Evolutionary conservation across 92 coral and sea anemone genomes (phyloP), one percentile per base, ranked within the genome.

Genomic region (Actinostola sp.): DNA sequence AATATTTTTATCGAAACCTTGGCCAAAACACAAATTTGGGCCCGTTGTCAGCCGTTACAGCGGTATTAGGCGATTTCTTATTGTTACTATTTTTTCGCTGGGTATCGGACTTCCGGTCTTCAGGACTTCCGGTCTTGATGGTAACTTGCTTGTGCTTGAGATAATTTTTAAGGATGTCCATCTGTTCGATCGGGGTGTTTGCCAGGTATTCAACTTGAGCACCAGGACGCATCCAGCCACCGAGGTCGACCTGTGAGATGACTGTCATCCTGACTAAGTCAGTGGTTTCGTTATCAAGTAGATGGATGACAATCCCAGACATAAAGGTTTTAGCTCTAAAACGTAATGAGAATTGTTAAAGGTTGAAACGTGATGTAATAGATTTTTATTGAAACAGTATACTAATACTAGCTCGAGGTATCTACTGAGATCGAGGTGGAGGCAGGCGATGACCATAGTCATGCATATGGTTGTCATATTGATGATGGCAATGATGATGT

Each of bases 251-350:
- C 63, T 89, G 97, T 5, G 81, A 80, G 24, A 91, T 81, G 36
- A 91, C 53, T 35, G 93, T 80, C 26, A 88, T 85, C 8, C 67
- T 88, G 10, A 93, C 88, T 3, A 90, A 84, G 5, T 53, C n/a
- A 60, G 80, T 43, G 42, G 82, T 56, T 24, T 92, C 97, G 76
- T 91, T 92, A 3, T 64, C 93, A 6, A 88, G 83, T 24, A 90
- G 90, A 0, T 90, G 88, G 26, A 91, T 88, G 34, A 91, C 68
- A 3, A 86, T 84, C 32, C 97, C 97, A 24, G 97, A 91, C 45
- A 79, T 71, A 52, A 80, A 59, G 30, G 92, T 78, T 61, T 91
- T 88, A 26, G 93, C 97, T 51, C 97, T 91, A 63, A 16, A 17
- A 30, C 60, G 32, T 2, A 66, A 2, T 55, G 6, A 12, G 13